Evolutionary conservation across 2,888 invertebrate genomes (phyloP), one percentile per base, ranked within the genome.

Genomic region (Nowickia ferox): DNA sequence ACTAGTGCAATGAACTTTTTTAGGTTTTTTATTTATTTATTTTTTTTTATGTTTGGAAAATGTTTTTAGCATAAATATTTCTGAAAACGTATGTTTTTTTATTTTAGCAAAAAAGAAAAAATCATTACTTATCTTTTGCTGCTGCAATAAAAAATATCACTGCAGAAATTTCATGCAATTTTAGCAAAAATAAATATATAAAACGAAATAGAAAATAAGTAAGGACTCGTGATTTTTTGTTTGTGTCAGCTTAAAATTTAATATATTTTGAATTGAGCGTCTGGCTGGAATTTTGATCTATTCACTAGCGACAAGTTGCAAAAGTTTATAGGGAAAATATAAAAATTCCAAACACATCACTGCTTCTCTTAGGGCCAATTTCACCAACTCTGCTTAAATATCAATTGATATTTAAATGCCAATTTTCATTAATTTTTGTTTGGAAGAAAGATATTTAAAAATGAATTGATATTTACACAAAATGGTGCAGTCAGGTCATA

Each of bases 1-100:
- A 76, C 38, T 9, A 59, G 80, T 80, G 71, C 84, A 75, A 76
- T 76, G 76, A 80, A 76, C 84, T 71, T 59, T 63, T 44, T 53
- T 38, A 1, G 6, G 15, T 42, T 30, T n/a, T n/a, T n/a, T 42
- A 40, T n/a, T 5, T 11, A 8, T n/a, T n/a, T 57, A 72, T 22
- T 69, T 57, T 75, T 63, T 65, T 51, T 19, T 42, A 8, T 81
- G 30, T 42, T 22, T 44, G 30, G 38, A n/a, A 48, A 74, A 46
- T 61, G 9, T 38, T 68, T 15, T 40, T 13, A n/a, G 19, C n/a
- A 9, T 65, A n/a, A n/a, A n/a, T n/a, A 15, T 2, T 30, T 44
- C 13, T 15, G 13, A 4, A 46, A 57, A 75, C 53, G 53, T 53
- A 44, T 22, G 13, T 46, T 65, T 74, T n/a, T 51, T 75, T 11